phyloP scores from a whole-genome alignment of 2,113 vertebrate genomes.

The Brachirus orientalis region DNA sequence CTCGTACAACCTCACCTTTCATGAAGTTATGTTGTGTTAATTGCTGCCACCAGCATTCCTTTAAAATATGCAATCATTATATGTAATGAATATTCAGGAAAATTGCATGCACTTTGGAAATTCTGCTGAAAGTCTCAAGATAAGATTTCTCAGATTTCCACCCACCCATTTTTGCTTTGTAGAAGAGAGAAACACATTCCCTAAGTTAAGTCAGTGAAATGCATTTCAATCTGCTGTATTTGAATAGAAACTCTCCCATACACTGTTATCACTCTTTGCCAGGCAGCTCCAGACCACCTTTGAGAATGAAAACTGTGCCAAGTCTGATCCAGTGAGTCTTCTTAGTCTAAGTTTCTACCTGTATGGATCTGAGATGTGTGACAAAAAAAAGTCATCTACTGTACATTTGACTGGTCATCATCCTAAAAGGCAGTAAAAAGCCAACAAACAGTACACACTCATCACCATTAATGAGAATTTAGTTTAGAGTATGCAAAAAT shows the following conservation, averaged over 20 bases:
- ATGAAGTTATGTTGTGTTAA: constrained; percentile 4
- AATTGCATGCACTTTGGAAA: not conserved
- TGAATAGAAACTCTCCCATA: constrained; percentile 49
- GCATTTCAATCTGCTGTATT: constrained; percentile 56
- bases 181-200: constrained; percentile 10
- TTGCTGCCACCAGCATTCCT: not conserved
- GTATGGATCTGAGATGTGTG: constrained; percentile 38
- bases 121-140: constrained; percentile 9
- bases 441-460: constrained; percentile 12
- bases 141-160: constrained; percentile 17
- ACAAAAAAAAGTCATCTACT: constrained; percentile 28
- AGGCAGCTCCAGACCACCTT: constrained; percentile 67
- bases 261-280: constrained; percentile 63
- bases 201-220: constrained; percentile 53
- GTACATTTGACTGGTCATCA: constrained; percentile 44
- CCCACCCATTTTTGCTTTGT: constrained; percentile 23
- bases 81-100: constrained; percentile 30
- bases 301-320: constrained; percentile 61
- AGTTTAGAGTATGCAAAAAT: not conserved
- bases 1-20: not conserved
- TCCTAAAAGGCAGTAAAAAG: constrained; percentile 33
- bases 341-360: constrained; percentile 52
- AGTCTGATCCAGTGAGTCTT: constrained; percentile 53
- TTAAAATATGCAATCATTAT: constrained; percentile 8
- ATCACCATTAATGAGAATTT: not conserved